Evolutionary conservation across 2,113 vertebrate species (phyloP).

Genomic region (Panthera leo): DNA sequence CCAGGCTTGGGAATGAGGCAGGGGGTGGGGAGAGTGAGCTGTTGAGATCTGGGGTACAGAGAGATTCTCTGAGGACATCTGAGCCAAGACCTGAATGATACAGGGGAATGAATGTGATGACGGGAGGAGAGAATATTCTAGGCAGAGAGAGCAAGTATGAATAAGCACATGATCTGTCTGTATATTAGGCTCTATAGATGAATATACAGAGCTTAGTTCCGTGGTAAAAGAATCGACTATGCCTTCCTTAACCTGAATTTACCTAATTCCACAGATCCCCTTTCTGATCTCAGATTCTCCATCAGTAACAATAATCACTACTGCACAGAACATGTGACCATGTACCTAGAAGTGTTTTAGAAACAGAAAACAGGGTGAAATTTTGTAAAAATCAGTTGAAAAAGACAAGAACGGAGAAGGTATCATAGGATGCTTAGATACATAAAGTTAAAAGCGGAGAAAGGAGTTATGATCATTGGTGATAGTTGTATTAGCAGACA

Average conservation of each 20-base stretch:
- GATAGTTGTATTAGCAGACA: not conserved
- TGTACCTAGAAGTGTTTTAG: not conserved
- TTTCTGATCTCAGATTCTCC: not conserved
- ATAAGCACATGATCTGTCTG: not conserved
- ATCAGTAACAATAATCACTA: not conserved
- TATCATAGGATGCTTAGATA: not conserved
- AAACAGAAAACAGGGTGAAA: conserved; percentile 6
- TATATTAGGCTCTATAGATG: not conserved
- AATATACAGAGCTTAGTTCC: not conserved
- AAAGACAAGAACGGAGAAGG: not conserved
- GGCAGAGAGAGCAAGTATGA: not conserved
- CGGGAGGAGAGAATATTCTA: not conserved
- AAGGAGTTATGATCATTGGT: not conserved
- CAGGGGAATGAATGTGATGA: not conserved
- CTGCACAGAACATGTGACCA: not conserved
- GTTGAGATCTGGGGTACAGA: not conserved
- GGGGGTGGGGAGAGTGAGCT: not conserved
- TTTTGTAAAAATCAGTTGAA: not conserved
- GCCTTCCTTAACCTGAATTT: not conserved
- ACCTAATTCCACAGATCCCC: not conserved
- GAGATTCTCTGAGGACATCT: not conserved
- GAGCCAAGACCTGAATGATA: not conserved
- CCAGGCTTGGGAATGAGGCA: not conserved
- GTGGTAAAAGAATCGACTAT: not conserved
- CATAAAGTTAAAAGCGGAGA: not conserved